Evolutionary conservation across 1,140 invertebrate genomes (phyloP).

Genomic region (Brachionus angularis): DNA sequence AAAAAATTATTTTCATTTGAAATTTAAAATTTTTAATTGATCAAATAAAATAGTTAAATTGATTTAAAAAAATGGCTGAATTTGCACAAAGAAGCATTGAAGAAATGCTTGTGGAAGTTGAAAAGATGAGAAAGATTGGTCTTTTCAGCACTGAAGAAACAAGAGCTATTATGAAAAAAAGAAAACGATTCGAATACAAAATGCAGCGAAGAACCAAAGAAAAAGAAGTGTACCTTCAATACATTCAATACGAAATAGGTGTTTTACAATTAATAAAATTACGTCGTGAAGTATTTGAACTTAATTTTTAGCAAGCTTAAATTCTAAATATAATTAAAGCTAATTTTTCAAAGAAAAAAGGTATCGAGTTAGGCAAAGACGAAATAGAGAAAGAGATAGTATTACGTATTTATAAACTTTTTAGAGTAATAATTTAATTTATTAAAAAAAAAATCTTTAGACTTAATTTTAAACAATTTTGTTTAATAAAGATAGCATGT

Average conservation of each 20-base stretch:
- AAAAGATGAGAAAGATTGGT: slow-evolving; percentile 67
- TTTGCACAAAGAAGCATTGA: slow-evolving; percentile 69
- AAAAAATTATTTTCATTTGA: too few species aligned
- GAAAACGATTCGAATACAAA: slow-evolving; percentile 69
- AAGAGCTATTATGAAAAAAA: slow-evolving; percentile 67
- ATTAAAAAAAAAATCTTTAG: not conserved
- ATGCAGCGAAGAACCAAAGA: slow-evolving; percentile 65
- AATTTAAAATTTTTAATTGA: too few species aligned
- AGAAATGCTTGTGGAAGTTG: slow-evolving; percentile 68
- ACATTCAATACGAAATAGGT: slow-evolving; percentile 68
- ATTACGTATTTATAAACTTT: slow-evolving; percentile 66
- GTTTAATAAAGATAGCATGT: slow-evolving; percentile 46
- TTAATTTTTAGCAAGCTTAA: not conserved
- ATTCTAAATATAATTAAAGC: not conserved
- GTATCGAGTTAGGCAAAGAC: slow-evolving; percentile 63
- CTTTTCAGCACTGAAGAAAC: slow-evolving; percentile 68
- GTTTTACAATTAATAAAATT: slow-evolving; percentile 66
- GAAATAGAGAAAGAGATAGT: slow-evolving; percentile 67
- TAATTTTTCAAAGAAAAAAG: slow-evolving; percentile 58
- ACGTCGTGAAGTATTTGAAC: slow-evolving; percentile 52
- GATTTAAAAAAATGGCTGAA: slow-evolving; percentile 65
- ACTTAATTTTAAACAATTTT: slow-evolving; percentile 15
- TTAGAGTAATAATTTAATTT: slow-evolving; percentile 54
- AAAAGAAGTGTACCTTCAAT: slow-evolving; percentile 69
- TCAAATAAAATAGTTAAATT: too few species aligned